Conservation (phyloP, 2,888 invertebrate species). For the Crioceris asparagi region DNA sequence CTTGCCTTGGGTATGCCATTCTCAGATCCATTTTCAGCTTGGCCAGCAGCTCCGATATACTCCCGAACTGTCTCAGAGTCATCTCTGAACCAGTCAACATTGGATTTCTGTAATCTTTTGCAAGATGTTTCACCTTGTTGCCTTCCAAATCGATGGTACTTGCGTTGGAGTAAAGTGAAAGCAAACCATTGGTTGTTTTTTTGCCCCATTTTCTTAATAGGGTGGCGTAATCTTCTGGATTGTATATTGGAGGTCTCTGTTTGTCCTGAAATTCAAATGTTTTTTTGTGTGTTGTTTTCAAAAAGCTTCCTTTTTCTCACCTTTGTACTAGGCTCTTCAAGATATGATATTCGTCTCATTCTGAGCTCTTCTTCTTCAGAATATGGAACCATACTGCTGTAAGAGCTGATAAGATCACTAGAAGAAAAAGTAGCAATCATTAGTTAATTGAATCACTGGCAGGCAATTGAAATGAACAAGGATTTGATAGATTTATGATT, state of each 20-base stretch:
- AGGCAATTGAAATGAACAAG: no score
- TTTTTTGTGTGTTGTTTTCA: neutral
- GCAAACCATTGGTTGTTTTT: slow-evolving; percentile 41
- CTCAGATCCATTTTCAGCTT: slow-evolving; percentile 79
- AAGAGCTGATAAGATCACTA: slow-evolving; percentile 40
- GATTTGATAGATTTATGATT: no score
- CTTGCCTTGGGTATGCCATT: slow-evolving; percentile 79
- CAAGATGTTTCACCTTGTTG: slow-evolving; percentile 23
- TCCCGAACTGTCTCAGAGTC: slow-evolving; percentile 77
- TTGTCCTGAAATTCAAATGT: slow-evolving; percentile 49
- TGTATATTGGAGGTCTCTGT: slow-evolving; percentile 79
- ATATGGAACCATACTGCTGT: slow-evolving; percentile 43
- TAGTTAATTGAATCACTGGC: no score
- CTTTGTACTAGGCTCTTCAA: slow-evolving; percentile 27
- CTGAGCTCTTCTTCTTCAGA: slow-evolving; percentile 28
- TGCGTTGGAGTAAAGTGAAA: slow-evolving; percentile 29
- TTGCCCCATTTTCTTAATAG: slow-evolving; percentile 73
- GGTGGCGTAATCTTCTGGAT: slow-evolving; percentile 78
- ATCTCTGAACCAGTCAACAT: slow-evolving; percentile 69
- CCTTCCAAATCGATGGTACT: slow-evolving; percentile 27
- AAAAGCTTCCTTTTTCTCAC: slow-evolving; percentile 1
- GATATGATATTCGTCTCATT: slow-evolving; percentile 27
- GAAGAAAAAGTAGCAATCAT: no score
- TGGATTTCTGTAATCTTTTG: slow-evolving; percentile 49
- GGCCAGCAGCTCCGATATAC: slow-evolving; percentile 75